A percentile compares a stretch with the other conserved stretches of the same genome.
Evolutionary conservation across 2,113 vertebrate genomes (phyloP).

Genomic region (Dascyllus trimaculatus): DNA sequence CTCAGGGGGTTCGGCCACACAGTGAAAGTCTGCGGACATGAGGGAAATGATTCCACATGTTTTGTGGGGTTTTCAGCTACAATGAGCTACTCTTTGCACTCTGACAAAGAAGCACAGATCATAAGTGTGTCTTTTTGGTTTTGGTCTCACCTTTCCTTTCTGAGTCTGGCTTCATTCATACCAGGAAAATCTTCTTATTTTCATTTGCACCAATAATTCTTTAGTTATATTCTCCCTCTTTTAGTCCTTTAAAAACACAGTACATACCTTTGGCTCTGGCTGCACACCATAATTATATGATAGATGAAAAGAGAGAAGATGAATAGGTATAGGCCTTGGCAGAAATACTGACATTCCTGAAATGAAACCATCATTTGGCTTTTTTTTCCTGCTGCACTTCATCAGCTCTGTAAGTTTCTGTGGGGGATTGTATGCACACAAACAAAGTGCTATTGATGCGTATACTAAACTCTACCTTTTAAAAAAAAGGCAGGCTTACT

Average conservation of each 20-base stretch:
- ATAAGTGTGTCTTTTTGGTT: neutral
- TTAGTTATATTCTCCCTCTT: conserved; percentile 25
- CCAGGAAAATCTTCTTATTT: conserved; percentile 5
- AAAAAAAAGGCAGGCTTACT: neutral
- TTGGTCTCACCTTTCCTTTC: conserved; percentile 12
- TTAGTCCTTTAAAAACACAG: conserved; percentile 28
- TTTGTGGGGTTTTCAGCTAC: conserved; percentile 10
- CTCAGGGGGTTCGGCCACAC: conserved; percentile 43
- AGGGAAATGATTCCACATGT: conserved; percentile 60
- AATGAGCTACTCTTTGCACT: conserved; percentile 24
- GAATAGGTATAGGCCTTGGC: conserved; percentile 66
- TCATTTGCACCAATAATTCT: conserved; percentile 33
- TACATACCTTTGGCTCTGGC: conserved; percentile 58
- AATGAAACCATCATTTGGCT: conserved; percentile 58
- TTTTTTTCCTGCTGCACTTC: conserved; percentile 50
- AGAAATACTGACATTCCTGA: conserved; percentile 67
- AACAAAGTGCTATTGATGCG: conserved; percentile 36
- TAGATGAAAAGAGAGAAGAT: conserved; percentile 41
- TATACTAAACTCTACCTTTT: conserved; percentile 13
- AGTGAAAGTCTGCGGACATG: conserved; percentile 15
- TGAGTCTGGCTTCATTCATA: conserved; percentile 3
- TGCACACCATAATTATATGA: conserved; percentile 68
- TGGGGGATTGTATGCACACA: conserved; percentile 13
- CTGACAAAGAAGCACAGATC: neutral
- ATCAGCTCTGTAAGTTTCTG: conserved; percentile 38